Conservation (phyloP, 2,797 vertebrate genomes). For the Aplochiton taeniatus region DNA sequence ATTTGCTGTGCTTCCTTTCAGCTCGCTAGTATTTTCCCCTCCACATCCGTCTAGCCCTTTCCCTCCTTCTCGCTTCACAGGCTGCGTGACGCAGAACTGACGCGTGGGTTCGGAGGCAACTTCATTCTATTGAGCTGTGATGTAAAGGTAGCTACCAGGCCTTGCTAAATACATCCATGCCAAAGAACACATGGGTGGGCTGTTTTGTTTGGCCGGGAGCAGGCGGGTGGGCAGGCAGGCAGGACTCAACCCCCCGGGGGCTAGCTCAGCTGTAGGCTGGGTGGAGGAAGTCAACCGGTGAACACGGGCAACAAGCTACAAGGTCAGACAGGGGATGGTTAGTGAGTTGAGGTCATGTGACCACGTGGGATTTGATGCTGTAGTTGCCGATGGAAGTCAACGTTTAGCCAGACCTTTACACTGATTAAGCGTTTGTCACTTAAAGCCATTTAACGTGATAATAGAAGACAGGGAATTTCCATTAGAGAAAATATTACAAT, state of each 20-base stretch:
- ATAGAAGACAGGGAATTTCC: conserved; percentile 22
- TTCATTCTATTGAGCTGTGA: conserved; percentile 74
- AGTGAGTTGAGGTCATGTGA: conserved; percentile 70
- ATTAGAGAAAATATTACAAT: too few relatives aligned
- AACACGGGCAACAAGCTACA: conserved; percentile 61
- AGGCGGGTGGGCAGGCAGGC: conserved; percentile 14
- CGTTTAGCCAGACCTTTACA: conserved; percentile 69
- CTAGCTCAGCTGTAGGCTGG: conserved; percentile 66
- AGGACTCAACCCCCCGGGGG: conserved; percentile 23
- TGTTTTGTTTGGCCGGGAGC: conserved; percentile 26
- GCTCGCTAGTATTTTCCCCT: conserved; percentile 45
- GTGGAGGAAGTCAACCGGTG: conserved; percentile 71
- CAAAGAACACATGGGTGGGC: conserved; percentile 61
- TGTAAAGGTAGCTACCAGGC: conserved; percentile 71
- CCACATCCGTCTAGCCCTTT: conserved; percentile 64
- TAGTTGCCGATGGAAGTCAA: conserved; percentile 59
- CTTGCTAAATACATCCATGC: conserved; percentile 65
- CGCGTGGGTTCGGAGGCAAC: conserved; percentile 71
- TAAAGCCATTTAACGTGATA: conserved; percentile 40
- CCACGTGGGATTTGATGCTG: conserved; percentile 67
- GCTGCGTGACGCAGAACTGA: conserved; percentile 73
- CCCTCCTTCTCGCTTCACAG: conserved; percentile 65
- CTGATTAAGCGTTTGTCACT: conserved; percentile 67
- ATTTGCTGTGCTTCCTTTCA: conserved; percentile 59
- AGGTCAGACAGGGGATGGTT: conserved; percentile 66